These are phyloP conservation scores for Hyposoter dolosus DNA, from an alignment of 2,888 invertebrate genomes.

Conservation along the genomic window DNA sequence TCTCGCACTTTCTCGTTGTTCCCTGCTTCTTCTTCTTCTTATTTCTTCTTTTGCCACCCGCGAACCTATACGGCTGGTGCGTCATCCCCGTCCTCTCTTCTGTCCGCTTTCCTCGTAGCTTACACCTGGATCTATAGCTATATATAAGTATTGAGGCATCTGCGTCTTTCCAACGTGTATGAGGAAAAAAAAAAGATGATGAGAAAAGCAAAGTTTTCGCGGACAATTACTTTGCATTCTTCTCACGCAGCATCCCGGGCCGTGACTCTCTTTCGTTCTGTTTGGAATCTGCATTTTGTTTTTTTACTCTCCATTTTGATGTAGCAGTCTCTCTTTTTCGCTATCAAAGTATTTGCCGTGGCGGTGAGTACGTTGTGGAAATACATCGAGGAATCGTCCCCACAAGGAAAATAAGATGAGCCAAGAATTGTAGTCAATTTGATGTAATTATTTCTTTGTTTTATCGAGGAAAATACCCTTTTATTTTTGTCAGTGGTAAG, in stretches of 20 bases:
- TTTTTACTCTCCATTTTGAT: conserved; percentile 11
- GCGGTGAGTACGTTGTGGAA: conserved; percentile 33
- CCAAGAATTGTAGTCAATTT: conserved; percentile 5
- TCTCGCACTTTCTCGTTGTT: conserved; percentile 25
- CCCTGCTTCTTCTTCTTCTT: conserved; percentile 44
- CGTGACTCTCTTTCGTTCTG: conserved; percentile 21
- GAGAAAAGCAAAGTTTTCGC: conserved; percentile 22
- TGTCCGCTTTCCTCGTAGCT: conserved; percentile 32
- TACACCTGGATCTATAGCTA: neutral
- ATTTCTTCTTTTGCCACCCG: conserved; percentile 66
- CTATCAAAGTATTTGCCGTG: conserved; percentile 2
- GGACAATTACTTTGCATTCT: conserved; percentile 62
- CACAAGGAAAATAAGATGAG: neutral
- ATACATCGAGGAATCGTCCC: conserved; percentile 32
- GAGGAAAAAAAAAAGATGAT: neutral
- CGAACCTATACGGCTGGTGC: conserved; percentile 49
- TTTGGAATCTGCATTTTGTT: neutral
- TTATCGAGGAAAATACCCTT: conserved; percentile 4
- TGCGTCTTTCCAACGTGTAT: neutral
- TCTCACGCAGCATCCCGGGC: conserved; percentile 40
- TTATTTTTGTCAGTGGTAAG: neutral
- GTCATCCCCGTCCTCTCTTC: conserved; percentile 18
- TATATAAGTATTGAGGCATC: conserved; percentile 11
- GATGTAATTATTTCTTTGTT: conserved; percentile 56
- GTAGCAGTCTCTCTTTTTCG: conserved; percentile 9